A percentile compares a stretch with the other conserved stretches of the same genome.
These are phyloP conservation scores for Gopherus evgoodei DNA, from an alignment of 2,113 vertebrate genomes.

Conservation along the genomic window DNA sequence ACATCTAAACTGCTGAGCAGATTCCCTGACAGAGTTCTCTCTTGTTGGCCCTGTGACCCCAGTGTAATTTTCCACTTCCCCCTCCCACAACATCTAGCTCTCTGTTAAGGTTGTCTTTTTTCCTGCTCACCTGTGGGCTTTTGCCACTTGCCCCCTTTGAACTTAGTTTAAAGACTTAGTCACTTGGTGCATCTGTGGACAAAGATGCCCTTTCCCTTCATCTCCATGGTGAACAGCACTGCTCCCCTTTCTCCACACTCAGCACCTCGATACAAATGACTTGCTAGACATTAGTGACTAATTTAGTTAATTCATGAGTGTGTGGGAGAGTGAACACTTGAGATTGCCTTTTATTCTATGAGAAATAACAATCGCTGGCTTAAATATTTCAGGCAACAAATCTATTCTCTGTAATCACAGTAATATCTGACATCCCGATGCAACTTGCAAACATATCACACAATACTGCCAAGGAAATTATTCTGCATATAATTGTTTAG, in stretches of 20 bases:
- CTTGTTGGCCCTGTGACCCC: neutral
- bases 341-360: neutral
- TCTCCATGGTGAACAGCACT: neutral
- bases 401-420: neutral
- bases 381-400: neutral
- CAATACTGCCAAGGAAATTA: neutral
- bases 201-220: neutral
- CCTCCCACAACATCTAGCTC: neutral
- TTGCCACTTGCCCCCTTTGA: neutral
- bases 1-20: neutral
- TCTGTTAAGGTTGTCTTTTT: neutral
- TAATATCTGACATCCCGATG: neutral
- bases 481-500: neutral
- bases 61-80: neutral
- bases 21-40: neutral
- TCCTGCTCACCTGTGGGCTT: neutral
- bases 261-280: neutral
- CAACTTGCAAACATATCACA: constrained; percentile 29
- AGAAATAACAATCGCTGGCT: neutral
- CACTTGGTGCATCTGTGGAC: neutral
- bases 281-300: neutral
- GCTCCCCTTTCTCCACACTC: neutral
- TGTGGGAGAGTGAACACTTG: neutral
- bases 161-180: neutral
- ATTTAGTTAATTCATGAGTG: neutral